Percentiles rank a stretch among this genome's conserved stretches.
These are phyloP conservation scores for Aspidiotus rigidus DNA, from an alignment of 2,888 invertebrate genomes.

Conservation along the genomic window DNA sequence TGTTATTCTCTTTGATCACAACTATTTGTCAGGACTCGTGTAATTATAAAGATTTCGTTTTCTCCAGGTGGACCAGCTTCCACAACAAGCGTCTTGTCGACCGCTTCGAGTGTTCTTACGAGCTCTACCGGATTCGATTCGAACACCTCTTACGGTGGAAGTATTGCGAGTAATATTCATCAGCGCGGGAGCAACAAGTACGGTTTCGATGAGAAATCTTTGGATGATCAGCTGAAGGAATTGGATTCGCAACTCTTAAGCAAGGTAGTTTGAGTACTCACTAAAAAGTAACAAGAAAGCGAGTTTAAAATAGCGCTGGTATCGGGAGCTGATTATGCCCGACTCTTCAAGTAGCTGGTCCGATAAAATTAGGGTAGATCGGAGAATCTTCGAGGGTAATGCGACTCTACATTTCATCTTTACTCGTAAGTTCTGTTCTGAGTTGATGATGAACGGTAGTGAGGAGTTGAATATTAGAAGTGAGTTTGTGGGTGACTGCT, in stretches of 20 bases:
- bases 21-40: background rate
- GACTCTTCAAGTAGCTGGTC: too few relatives aligned
- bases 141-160: constrained; percentile 50
- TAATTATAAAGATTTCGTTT: background rate
- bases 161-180: constrained; percentile 43
- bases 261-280: constrained; percentile 39
- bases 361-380: too few relatives aligned
- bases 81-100: constrained; percentile 41
- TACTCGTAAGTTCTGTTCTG: too few relatives aligned
- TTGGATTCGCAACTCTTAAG: constrained; percentile 60
- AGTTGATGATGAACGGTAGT: too few relatives aligned
- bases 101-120: constrained; percentile 52
- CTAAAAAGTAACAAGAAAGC: background rate
- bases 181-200: constrained; percentile 36
- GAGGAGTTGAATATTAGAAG: too few relatives aligned
- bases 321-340: too few relatives aligned
- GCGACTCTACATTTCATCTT: too few relatives aligned
- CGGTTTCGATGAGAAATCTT: constrained; percentile 63
- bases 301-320: too few relatives aligned
- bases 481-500: too few relatives aligned
- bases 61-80: constrained; percentile 23
- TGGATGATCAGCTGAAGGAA: constrained; percentile 72
- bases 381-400: too few relatives aligned
- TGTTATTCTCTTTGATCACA: background rate
- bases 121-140: constrained; percentile 52